Base-by-base conservation (phyloP, 2,888 invertebrate genomes). In the Hypolimnas misippus region DNA sequence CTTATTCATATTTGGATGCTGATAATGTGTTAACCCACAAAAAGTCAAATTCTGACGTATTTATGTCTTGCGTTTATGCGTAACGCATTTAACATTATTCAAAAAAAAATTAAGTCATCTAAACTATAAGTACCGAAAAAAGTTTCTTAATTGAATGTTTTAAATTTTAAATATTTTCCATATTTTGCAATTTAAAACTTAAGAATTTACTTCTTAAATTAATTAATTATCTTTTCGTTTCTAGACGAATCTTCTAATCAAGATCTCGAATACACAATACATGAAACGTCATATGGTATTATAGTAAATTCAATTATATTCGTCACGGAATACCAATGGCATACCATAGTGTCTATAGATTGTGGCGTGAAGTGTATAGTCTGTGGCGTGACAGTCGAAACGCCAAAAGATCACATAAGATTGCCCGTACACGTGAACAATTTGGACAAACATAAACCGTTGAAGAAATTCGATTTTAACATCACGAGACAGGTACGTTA, bases 401-500 rank as follows among this genome's bases (percentile, higher is more conserved):
- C 40, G 3, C 51, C 44, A 1, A n/a, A 4, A 0, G 55, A 57
- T 0, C 79, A 79, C 51, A 57, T 73, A 0, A 29, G 33, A 2
- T 31, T 29, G 0, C 62, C 63, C 0, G 1, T 7, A 0, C 79
- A 79, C 55, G 12, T 46, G 3, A 7, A 3, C 0, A 67, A 62
- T 29, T 46, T 79, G 62, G 29, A 68, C 0, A 25, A 17, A 3
- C 63, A 66, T 21, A 63, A 63, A 50, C 78, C 78, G 0, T 44
- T 79, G 29, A 58, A 68, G 35, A 69, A 62, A 29, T 81, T 73
- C 33, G 78, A 79, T 2, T 64, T 77, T 10, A 75, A 69, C 35
- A 76, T 83, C 8, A 72, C 71, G 3, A 75, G 83, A 67, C 70
- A 70, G 77, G 83, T 83, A 55, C 67, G 74, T 65, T 17, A 12